phyloP scores from a whole-genome alignment of 2,888 invertebrate genomes.

The Eutolmus rufibarbis region DNA sequence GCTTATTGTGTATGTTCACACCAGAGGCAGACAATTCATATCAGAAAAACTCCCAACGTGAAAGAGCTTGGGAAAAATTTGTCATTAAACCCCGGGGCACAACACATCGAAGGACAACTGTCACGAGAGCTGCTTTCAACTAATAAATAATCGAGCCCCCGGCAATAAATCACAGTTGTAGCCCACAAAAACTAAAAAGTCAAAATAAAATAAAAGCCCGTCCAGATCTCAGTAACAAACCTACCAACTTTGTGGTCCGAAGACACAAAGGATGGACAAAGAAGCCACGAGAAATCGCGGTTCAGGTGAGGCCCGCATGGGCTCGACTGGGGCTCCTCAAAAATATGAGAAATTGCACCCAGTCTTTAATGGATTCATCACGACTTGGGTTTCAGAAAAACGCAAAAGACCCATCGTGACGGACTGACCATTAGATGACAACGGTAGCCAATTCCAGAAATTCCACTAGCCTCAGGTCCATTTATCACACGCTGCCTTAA shows the following conservation, averaged over 20 bases:
- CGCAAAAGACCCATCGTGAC: constrained; percentile 49
- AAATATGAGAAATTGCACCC: constrained; percentile 40
- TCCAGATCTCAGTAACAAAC: constrained; percentile 6
- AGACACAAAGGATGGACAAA: constrained; percentile 1
- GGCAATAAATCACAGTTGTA: constrained; percentile 37
- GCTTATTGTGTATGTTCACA: neutral
- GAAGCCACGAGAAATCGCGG: neutral
- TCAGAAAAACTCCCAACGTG: neutral
- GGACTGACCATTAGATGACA: constrained; percentile 45
- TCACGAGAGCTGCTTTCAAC: constrained; percentile 27
- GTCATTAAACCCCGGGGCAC: constrained; percentile 37
- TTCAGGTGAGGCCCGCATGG: neutral
- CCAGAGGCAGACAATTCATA: neutral
- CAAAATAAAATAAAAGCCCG: neutral
- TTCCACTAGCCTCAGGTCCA: constrained; percentile 37
- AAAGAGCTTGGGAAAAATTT: constrained; percentile 23
- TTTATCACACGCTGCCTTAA: constrained; percentile 42
- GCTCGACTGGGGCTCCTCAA: neutral
- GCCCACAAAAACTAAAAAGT: constrained; percentile 14
- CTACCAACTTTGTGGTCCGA: constrained; percentile 9
- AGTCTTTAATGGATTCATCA: constrained; percentile 41
- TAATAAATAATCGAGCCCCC: constrained; percentile 34
- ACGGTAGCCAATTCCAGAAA: constrained; percentile 46
- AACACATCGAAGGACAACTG: constrained; percentile 40
- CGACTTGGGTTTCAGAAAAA: constrained; percentile 47